phyloP scores from a whole-genome alignment of 1,140 invertebrate genomes.

The Paralvinella palmiformis region DNA sequence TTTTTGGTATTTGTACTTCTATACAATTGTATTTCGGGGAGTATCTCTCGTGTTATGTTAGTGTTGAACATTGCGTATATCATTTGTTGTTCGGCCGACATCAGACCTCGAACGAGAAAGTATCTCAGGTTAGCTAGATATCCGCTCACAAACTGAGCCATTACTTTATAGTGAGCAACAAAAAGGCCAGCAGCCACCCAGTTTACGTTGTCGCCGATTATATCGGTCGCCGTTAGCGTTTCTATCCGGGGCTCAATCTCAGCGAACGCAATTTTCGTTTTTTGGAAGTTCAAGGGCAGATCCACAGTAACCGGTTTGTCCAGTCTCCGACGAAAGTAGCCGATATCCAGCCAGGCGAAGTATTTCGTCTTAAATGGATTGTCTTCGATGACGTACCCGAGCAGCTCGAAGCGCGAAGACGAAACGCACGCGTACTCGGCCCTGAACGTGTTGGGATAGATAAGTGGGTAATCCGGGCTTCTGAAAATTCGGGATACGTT shows the following conservation, averaged over 20 bases:
- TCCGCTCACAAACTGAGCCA: conserved; percentile 21
- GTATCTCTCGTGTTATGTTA: too few relatives aligned
- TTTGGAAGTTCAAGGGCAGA: background rate
- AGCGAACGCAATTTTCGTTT: background rate
- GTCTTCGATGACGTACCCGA: conserved; percentile 16
- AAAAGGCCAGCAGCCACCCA: background rate
- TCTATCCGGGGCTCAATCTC: background rate
- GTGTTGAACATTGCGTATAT: conserved; percentile 25
- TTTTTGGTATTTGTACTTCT: too few relatives aligned
- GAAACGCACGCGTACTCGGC: conserved; percentile 27
- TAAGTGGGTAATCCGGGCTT: conserved; percentile 23
- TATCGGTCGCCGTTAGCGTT: too few relatives aligned
- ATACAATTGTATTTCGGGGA: too few relatives aligned
- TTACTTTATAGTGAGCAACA: background rate
- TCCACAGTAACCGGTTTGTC: background rate
- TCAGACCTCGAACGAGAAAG: conserved; percentile 14
- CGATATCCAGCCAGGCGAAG: conserved; percentile 32
- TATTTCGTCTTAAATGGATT: conserved; percentile 22
- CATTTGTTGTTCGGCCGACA: conserved; percentile 37
- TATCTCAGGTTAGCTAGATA: conserved; percentile 20
- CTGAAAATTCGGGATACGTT: too few relatives aligned
- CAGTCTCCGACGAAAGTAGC: conserved; percentile 26
- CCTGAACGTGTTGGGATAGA: conserved; percentile 25
- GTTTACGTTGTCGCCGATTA: too few relatives aligned
- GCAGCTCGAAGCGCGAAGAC: conserved; percentile 28